Percentiles rank a stretch among this genome's conserved stretches.
These are phyloP conservation scores for Aurelia sp. DNA, from an alignment of 30 jellyfish, hydroid and myxozoan species.

Conservation along the genomic window DNA sequence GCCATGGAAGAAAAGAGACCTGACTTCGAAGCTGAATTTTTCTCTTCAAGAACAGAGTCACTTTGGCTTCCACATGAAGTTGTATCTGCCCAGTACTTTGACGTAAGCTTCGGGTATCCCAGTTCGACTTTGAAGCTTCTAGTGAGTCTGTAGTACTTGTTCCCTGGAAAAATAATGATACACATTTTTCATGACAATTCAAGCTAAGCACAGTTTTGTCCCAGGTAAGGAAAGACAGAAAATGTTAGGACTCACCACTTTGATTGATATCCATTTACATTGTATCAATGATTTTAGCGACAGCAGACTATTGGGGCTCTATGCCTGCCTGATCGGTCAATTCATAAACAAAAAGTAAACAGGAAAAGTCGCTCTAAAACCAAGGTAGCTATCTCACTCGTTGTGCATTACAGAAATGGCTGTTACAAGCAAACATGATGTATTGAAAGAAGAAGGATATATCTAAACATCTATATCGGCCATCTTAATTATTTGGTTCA, in stretches of 20 bases:
- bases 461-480: too few species aligned
- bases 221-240: too few species aligned
- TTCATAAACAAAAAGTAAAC: neutral
- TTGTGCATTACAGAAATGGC: too few species aligned
- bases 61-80: neutral
- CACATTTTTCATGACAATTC: neutral
- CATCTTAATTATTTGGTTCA: too few species aligned
- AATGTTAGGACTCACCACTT: neutral
- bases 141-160: conserved; percentile 41
- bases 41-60: conserved; percentile 38
- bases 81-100: conserved; percentile 25
- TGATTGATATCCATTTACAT: neutral
- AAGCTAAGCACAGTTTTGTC: neutral
- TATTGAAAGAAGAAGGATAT: too few species aligned
- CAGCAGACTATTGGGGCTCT: neutral
- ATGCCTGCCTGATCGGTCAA: neutral
- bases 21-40: conserved; percentile 11
- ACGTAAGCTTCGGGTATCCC: conserved; percentile 45
- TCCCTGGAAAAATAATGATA: conserved; percentile 15
- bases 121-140: neutral
- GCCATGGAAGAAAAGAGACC: neutral
- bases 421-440: too few species aligned
- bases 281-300: too few species aligned
- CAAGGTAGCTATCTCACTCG: too few species aligned
- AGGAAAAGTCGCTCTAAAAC: too few species aligned